Base-by-base conservation (phyloP, 2,888 invertebrate genomes). In the Drosophila stalkeri region DNA sequence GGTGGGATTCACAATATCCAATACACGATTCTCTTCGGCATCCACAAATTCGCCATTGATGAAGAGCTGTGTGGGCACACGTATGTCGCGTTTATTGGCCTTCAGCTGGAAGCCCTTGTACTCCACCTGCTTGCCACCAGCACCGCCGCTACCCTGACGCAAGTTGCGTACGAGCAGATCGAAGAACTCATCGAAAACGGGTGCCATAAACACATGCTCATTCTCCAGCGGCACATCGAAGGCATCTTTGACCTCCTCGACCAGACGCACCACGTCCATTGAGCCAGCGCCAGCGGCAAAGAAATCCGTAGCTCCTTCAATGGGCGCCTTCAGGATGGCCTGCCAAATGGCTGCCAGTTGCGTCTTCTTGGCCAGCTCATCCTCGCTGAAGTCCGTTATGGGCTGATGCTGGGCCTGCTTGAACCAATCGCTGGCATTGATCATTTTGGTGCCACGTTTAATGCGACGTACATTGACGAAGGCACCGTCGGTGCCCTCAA, bases 241-340 rank as follows among this genome's bases (percentile, higher is more conserved):
- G 41, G 96, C 94, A 74, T 98, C 97, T 91, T 97, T 97, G 0
- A 98, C 95, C 94, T 99, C 99, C 93, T 99, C 99, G 0, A 99
- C 96, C 59, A 99, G 72, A 14, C 93, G 91, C 0, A 99, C 98
- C 2, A 99, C 98, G 92, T 99, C 99, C 98, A 99, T 99, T 9
- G 99, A 99, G 0, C 98, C 98, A n/a, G 98, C 99, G 14, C 99
- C 99, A n/a, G 95, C 95, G 1, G 95, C 95, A 93, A 99, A 99
- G 94, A 99, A 99, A 91, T 99, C 98, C 0, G 98, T 97, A 3
- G 96, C 95, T 11, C 96, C 95, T 12, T 96, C 95, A 8, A 97
- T 94, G 3, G 96, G 95, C 1, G 95, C 94, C 82, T 96, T 96
- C 0, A 99, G 94, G 82, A 99, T 99, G 0, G 96, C 95, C 73